These are phyloP conservation scores for Anthopleura xanthogrammica DNA, from an alignment of 92 coral and sea anemone species.

Conservation along the genomic window DNA sequence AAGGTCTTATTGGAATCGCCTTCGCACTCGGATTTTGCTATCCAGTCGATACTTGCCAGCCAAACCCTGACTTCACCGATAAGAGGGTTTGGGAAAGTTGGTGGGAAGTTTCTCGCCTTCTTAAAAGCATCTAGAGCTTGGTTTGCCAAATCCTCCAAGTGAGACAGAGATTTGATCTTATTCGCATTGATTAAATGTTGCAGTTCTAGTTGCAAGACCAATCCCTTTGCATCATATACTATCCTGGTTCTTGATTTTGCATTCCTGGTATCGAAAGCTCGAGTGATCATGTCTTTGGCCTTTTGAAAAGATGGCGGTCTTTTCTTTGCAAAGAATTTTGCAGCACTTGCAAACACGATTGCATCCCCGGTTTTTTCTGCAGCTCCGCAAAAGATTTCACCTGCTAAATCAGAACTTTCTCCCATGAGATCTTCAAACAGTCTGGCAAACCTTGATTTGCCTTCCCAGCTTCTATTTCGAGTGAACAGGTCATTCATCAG, in stretches of 20 bases:
- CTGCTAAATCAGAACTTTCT: conserved; percentile 44
- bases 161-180: conserved; percentile 26
- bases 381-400: conserved; percentile 53
- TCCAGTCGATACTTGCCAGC: conserved; percentile 80
- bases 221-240: conserved; percentile 65
- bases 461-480: conserved; percentile 53
- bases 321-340: conserved; percentile 78
- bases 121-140: conserved; percentile 55
- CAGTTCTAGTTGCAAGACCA: conserved; percentile 55
- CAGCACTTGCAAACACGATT: conserved; percentile 62
- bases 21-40: conserved; percentile 46
- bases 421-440: conserved; percentile 66
- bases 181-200: conserved; percentile 12
- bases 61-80: conserved; percentile 90
- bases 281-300: conserved; percentile 64
- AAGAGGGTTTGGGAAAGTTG: conserved; percentile 69
- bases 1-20: conserved; percentile 64
- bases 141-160: conserved; percentile 53
- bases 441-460: conserved; percentile 53
- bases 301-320: conserved; percentile 55
- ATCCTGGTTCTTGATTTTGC: conserved; percentile 40
- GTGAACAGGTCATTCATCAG: conserved; percentile 65
- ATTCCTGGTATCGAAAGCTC: conserved; percentile 50
- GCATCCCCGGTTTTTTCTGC: conserved; percentile 72
- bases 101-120: conserved; percentile 76